Base-by-base conservation (phyloP, 2,797 vertebrate species). In the Danio albolineatus region DNA sequence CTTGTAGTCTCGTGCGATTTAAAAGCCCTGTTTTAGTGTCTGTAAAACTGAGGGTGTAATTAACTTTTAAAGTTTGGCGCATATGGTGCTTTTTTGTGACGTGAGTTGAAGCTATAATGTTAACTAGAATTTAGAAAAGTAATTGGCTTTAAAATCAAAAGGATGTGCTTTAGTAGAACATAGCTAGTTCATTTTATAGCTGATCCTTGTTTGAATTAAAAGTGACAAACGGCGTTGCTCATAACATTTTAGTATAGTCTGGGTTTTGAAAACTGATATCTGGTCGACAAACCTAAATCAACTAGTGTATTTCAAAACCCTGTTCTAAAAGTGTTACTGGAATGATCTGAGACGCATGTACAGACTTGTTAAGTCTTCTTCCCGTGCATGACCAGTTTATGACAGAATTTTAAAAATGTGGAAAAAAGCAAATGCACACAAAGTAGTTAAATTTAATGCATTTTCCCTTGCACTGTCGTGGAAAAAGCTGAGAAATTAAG, bases 1-100 rank as follows among this genome's bases (percentile, higher is more conserved):
- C 88, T 92, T 92, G 92, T 90, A 91, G 91, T 84, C 88, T 91
- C 86, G 88, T 92, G 92, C 43, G 91, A 93, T 92, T 93, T 93
- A 80, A 86, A 88, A 89, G 88, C 88, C 87, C 87, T 75, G 88
- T 87, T 87, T 90, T 80, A 87, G 89, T 88, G 91, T 92, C 90
- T 91, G 90, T 92, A 93, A 90, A 91, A 78, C 76, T 90, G 91
- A 89, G 89, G 90, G 86, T 88, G 92, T 90, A 93, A 94, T 94
- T 94, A 93, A 92, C 89, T 90, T 92, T 93, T 91, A 89, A 90
- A 93, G 86, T 88, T 87, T 88, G 88, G 89, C 88, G 80, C 91
- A 92, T 91, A 90, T 92, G 91, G 90, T 88, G 86, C 86, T 89
- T 91, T n/a, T 88, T 90, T 86, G 82, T 85, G 87, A 85, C 81